Evolutionary conservation across 1,140 invertebrate species (phyloP).

Genomic region (Pachypsylla venusta): DNA sequence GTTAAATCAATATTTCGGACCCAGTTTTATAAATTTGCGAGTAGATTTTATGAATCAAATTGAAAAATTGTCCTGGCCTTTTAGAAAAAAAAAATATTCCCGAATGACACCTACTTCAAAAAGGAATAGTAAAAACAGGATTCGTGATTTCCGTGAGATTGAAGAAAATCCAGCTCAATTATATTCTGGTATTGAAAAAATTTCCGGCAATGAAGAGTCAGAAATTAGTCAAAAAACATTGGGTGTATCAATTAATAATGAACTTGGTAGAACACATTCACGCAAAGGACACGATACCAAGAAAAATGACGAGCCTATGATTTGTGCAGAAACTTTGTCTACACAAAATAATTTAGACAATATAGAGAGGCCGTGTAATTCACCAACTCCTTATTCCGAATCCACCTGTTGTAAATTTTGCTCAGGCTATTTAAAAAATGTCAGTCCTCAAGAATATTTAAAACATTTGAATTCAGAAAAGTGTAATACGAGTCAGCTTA

Average conservation of each 20-base stretch:
- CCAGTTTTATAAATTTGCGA: not conserved
- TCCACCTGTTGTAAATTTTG: not conserved
- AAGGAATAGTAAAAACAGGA: not conserved
- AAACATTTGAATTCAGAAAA: not conserved
- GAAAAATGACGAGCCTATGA: not conserved
- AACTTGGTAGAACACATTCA: not conserved
- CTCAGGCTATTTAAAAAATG: not conserved
- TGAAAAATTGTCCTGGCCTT: constrained; percentile 1
- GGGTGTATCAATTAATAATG: not conserved
- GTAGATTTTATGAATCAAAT: not conserved
- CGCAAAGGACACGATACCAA: not conserved
- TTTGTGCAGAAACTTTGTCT: not conserved
- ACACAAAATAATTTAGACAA: not conserved
- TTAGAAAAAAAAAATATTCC: not conserved
- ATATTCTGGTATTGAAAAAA: not conserved
- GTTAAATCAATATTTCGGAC: not conserved
- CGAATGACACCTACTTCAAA: too few species aligned
- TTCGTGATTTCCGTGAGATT: not conserved
- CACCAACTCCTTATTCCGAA: too few species aligned
- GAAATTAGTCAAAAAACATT: not conserved
- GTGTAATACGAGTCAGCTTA: not conserved
- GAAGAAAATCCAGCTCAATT: not conserved
- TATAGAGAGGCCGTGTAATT: too few species aligned
- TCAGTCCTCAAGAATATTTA: not conserved
- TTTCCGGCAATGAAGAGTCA: not conserved